phyloP scores from a whole-genome alignment of 2,113 vertebrate species.

The Stigmatopora nigra region DNA sequence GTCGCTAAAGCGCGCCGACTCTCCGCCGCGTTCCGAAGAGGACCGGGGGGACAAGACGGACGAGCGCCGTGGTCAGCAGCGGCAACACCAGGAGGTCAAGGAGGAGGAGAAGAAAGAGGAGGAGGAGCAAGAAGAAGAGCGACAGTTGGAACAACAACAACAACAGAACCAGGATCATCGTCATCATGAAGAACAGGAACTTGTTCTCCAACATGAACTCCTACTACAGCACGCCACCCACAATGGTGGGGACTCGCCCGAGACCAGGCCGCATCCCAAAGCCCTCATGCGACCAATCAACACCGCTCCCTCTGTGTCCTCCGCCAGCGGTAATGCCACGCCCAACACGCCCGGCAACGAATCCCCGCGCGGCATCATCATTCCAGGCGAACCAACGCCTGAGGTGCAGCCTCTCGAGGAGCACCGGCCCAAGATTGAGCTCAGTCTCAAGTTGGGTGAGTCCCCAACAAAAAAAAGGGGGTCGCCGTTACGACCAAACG shows the following conservation, averaged over 20 bases:
- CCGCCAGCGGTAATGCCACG: constrained; percentile 90
- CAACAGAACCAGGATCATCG: constrained; percentile 45
- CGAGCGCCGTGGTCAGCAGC: constrained; percentile 80
- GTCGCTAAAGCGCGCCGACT: constrained; percentile 64
- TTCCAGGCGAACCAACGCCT: constrained; percentile 93
- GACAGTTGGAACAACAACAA: constrained; percentile 37
- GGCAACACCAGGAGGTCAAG: constrained; percentile 59
- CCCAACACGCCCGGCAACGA: constrained; percentile 91
- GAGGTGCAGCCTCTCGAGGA: constrained; percentile 88
- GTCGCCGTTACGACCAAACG: no score
- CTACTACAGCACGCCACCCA: constrained; percentile 42
- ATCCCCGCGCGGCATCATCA: constrained; percentile 96
- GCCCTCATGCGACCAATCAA: constrained; percentile 90
- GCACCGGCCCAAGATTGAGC: constrained; percentile 90
- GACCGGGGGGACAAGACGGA: constrained; percentile 85
- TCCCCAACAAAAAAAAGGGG: background rate
- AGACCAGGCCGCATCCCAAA: constrained; percentile 87
- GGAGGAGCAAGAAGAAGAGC: background rate
- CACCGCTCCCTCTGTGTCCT: constrained; percentile 94
- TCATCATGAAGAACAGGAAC: background rate
- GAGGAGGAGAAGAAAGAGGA: constrained; percentile 76
- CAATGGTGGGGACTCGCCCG: constrained; percentile 81
- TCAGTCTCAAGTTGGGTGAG: constrained; percentile 90
- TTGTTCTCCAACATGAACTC: background rate
- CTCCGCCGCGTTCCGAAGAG: constrained; percentile 70